phyloP scores from a whole-genome alignment of 2,113 vertebrate species.

The Chloropsis hardwickii region DNA sequence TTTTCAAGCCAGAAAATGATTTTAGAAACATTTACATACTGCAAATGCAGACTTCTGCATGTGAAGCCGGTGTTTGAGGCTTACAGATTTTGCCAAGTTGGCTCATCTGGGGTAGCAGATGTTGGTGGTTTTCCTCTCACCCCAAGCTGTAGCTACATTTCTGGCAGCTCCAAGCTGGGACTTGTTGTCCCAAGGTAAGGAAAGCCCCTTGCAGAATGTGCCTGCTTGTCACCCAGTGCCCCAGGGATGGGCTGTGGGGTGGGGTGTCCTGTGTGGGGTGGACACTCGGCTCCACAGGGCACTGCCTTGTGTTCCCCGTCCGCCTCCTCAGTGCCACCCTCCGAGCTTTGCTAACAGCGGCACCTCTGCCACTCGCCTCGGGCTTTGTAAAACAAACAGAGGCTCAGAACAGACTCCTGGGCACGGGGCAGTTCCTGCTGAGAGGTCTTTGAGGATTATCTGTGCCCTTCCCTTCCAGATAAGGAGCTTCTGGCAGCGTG shows the following conservation, averaged over 20 bases:
- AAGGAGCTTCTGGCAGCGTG: neutral
- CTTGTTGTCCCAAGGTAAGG: neutral
- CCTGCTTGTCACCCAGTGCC: neutral
- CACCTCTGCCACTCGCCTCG: rapidly evolving
- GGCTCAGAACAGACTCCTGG: neutral
- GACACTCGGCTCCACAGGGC: neutral
- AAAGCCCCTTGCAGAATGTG: neutral
- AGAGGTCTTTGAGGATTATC: neutral
- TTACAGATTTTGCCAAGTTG: conserved; percentile 5
- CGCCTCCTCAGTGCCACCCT: neutral
- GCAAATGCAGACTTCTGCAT: neutral
- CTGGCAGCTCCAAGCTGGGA: neutral
- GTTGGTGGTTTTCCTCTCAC: neutral
- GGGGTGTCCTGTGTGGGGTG: rapidly evolving
- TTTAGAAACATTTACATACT: conserved; percentile 19
- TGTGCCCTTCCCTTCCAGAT: neutral
- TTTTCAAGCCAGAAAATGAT: neutral
- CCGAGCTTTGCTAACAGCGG: rapidly evolving
- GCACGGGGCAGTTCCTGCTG: neutral
- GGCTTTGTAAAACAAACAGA: neutral
- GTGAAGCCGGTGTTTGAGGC: neutral
- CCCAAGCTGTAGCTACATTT: neutral
- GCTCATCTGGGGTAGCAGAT: conserved; percentile 4
- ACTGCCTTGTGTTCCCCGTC: neutral
- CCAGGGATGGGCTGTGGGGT: neutral